These are phyloP conservation scores for Diplazon laetatorius DNA, from an alignment of 2,888 invertebrate species.

Conservation along the genomic window DNA sequence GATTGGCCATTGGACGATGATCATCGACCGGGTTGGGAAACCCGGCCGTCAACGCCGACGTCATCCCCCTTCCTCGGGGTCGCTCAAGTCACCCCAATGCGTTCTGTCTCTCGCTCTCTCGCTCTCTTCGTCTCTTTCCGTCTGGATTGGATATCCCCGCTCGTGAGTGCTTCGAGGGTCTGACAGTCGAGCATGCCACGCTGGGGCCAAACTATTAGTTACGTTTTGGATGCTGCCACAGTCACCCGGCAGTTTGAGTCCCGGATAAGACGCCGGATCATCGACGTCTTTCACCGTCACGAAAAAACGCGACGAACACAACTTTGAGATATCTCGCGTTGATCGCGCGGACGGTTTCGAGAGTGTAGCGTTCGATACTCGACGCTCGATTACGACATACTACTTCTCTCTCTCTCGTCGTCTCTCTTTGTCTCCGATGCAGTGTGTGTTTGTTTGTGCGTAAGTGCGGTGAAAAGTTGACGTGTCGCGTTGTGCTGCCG, in stretches of 20 bases:
- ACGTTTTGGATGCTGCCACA: slow-evolving; percentile 77
- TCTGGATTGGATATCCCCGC: slow-evolving; percentile 17
- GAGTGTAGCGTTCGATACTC: not conserved
- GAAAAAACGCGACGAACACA: too few relatives aligned
- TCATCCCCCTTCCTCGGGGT: slow-evolving; percentile 70
- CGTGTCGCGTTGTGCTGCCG: too few relatives aligned
- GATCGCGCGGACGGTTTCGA: slow-evolving; percentile 63
- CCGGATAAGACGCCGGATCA: slow-evolving; percentile 74
- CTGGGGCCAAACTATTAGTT: slow-evolving; percentile 76
- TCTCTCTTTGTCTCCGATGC: too few relatives aligned
- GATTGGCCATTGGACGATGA: slow-evolving; percentile 58
- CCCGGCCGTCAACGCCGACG: slow-evolving; percentile 66
- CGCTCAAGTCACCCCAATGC: slow-evolving; percentile 47
- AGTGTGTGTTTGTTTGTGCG: too few relatives aligned
- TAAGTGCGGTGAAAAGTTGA: too few relatives aligned
- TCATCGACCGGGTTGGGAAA: slow-evolving; percentile 66
- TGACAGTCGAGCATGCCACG: slow-evolving; percentile 74
- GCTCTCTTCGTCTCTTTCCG: slow-evolving; percentile 32
- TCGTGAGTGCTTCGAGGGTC: slow-evolving; percentile 57
- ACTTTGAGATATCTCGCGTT: slow-evolving; percentile 60
- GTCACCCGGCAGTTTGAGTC: slow-evolving; percentile 67
- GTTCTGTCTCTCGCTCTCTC: not conserved
- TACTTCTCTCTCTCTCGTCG: too few relatives aligned
- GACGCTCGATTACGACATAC: slow-evolving; percentile 2
- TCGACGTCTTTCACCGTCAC: slow-evolving; percentile 36